phyloP scores from a whole-genome alignment of 2,888 invertebrate species.

The Polymixis lichenea region DNA sequence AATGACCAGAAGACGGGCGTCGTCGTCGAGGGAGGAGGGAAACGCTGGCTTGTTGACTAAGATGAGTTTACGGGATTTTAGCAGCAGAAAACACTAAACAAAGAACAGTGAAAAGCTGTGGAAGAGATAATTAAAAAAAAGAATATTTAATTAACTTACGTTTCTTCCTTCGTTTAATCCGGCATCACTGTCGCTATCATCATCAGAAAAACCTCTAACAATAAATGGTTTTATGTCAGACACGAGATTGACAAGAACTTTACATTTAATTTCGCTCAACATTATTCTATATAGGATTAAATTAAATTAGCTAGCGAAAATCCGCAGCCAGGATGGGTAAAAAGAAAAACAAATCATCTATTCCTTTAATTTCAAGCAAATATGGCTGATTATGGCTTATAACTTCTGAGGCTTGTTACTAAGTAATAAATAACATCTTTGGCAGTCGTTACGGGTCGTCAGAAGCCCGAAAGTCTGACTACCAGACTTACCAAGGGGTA shows the following conservation, averaged over 20 bases:
- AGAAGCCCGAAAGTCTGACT: too few relatives aligned
- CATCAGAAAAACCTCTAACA: slow-evolving; percentile 77
- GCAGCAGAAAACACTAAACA: background rate
- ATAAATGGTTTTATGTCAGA: background rate
- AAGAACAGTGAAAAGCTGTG: background rate
- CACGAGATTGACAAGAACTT: background rate
- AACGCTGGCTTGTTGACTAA: background rate
- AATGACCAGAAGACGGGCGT: too few relatives aligned
- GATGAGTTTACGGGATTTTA: background rate
- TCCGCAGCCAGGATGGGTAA: background rate
- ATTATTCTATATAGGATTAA: background rate
- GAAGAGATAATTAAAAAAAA: background rate
- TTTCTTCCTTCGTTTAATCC: slow-evolving; percentile 35
- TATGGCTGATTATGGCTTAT: background rate
- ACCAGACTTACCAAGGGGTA: too few relatives aligned
- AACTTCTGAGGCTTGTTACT: too few relatives aligned
- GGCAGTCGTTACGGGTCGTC: too few relatives aligned
- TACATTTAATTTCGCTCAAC: background rate
- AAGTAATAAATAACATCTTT: too few relatives aligned
- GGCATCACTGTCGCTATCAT: slow-evolving; percentile 72
- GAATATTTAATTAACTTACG: slow-evolving; percentile 30
- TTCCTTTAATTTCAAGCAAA: background rate
- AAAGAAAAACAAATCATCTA: background rate
- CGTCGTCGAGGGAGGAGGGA: background rate
- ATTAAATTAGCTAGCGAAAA: background rate